Evolutionary conservation across 2,113 vertebrate species (phyloP).

Genomic region (Myotis lucifugus): DNA sequence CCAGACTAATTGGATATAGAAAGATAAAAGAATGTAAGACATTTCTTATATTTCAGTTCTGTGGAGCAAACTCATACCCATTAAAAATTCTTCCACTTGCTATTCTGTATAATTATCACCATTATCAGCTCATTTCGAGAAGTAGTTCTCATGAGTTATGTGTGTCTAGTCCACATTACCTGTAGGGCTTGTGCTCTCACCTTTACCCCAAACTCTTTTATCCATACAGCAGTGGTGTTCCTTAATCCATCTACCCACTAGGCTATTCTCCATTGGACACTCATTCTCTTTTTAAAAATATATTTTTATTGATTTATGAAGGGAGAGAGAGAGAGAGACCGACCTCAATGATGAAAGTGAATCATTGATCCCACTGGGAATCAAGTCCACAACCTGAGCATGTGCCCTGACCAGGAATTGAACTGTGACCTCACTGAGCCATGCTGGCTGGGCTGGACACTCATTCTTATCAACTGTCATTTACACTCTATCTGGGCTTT

Average conservation of each 20-base stretch:
- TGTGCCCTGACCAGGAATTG: no score
- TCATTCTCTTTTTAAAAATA: no score
- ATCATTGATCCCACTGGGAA: no score
- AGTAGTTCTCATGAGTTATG: background rate
- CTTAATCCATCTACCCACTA: background rate
- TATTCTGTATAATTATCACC: background rate
- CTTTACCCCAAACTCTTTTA: background rate
- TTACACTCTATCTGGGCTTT: background rate
- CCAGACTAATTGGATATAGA: background rate
- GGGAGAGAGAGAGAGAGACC: no score
- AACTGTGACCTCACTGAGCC: no score
- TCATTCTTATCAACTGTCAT: background rate
- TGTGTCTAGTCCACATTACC: background rate
- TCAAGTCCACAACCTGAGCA: no score
- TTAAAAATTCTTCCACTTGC: background rate
- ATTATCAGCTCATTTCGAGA: background rate
- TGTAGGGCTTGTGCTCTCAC: rapidly evolving
- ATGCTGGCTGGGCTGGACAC: no score
- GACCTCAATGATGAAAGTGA: no score
- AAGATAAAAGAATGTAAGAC: background rate
- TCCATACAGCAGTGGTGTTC: background rate
- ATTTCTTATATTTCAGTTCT: background rate
- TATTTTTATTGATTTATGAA: no score
- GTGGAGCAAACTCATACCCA: background rate
- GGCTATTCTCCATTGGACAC: background rate